These are phyloP conservation scores for Oscheius sp. DNA, from an alignment of 2,888 invertebrate species.

Conservation along the genomic window DNA sequence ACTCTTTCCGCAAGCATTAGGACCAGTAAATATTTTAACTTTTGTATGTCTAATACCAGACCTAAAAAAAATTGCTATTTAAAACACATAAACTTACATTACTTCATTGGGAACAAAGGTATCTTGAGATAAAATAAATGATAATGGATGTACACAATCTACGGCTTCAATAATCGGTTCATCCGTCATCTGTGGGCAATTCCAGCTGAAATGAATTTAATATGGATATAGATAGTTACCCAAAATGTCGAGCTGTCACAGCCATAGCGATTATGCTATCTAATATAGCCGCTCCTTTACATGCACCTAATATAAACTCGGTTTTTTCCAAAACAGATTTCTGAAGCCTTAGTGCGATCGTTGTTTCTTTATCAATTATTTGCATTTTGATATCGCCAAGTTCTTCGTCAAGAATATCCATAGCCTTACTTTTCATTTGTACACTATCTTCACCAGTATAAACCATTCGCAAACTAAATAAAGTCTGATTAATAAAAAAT, in stretches of 20 bases:
- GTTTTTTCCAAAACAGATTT: constrained; percentile 77
- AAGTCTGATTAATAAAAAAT: too few species aligned
- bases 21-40: constrained; percentile 85
- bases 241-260: constrained; percentile 36
- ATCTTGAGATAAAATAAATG: constrained; percentile 32
- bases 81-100: neutral
- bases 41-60: constrained; percentile 72
- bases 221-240: neutral
- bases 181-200: constrained; percentile 77
- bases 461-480: constrained; percentile 71
- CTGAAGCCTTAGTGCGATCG: constrained; percentile 75
- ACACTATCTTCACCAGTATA: constrained; percentile 78
- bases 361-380: constrained; percentile 82
- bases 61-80: constrained; percentile 10
- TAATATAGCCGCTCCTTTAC: constrained; percentile 78
- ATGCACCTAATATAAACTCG: constrained; percentile 75
- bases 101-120: constrained; percentile 58
- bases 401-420: constrained; percentile 79
- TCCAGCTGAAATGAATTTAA: constrained; percentile 74
- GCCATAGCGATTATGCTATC: constrained; percentile 73
- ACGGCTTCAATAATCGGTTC: constrained; percentile 64
- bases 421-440: constrained; percentile 80
- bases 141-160: constrained; percentile 37
- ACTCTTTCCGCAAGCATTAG: constrained; percentile 91
- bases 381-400: constrained; percentile 82